Percentiles rank a stretch among this genome's conserved stretches.
phyloP scores from a whole-genome alignment of 2,888 invertebrate genomes.

The Caenorhabditis macrosperma region DNA sequence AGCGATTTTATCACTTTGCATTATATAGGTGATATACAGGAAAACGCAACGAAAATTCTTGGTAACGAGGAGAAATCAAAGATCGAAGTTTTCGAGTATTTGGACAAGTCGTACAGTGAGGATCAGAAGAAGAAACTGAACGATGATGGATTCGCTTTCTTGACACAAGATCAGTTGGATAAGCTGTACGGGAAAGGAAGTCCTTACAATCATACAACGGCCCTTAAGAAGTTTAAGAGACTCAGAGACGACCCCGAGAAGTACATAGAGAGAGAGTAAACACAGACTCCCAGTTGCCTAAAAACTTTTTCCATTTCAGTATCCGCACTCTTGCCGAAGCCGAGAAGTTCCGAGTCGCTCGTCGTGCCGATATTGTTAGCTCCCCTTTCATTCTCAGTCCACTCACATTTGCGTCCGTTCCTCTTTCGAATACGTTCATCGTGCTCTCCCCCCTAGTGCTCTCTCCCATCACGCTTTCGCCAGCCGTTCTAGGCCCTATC shows the following conservation, averaged over 20 bases:
- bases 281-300: neutral
- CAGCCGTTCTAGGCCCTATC: conserved; percentile 76
- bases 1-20: too few species aligned
- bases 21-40: too few species aligned
- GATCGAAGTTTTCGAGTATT: conserved; percentile 74
- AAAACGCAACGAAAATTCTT: conserved; percentile 58
- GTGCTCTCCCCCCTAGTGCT: conserved; percentile 72
- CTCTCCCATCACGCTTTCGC: conserved; percentile 74
- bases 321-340: conserved; percentile 69
- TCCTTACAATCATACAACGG: conserved; percentile 69
- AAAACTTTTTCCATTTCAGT: conserved; percentile 38
- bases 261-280: conserved; percentile 66
- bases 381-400: conserved; percentile 69
- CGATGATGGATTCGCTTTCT: conserved; percentile 71
- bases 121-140: conserved; percentile 74
- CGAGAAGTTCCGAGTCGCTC: conserved; percentile 61
- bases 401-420: conserved; percentile 59
- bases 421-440: conserved; percentile 68
- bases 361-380: conserved; percentile 62
- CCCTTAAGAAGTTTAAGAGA: conserved; percentile 63
- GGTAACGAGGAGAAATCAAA: conserved; percentile 73
- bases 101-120: conserved; percentile 72
- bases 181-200: conserved; percentile 74
- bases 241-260: conserved; percentile 63
- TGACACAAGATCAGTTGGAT: conserved; percentile 72